Evolutionary conservation across 2,888 invertebrate species (phyloP), one percentile per base, ranked within the genome.

Genomic region (Steinernema carpocapsae): DNA sequence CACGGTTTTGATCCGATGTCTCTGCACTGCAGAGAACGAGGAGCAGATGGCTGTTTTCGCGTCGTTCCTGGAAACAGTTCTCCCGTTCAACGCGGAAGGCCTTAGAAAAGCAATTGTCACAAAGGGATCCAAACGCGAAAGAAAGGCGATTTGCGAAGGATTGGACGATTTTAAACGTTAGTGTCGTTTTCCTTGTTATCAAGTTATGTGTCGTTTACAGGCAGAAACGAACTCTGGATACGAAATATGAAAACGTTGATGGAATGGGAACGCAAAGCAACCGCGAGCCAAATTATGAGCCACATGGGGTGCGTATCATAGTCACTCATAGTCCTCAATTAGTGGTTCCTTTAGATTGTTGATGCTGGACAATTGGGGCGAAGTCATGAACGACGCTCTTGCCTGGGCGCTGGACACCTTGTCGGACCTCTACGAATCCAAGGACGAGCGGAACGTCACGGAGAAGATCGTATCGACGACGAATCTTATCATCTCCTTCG

Each of bases 1-100:
- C 26, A 22, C 14, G 6, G 24, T 56, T 26, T 24, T 56, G 6
- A 17, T 26, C 10, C 19, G 56, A 12, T 56, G 56, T 19, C 6
- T 56, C 12, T 56, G 56, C 56, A 56, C 56, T 7, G 56, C 56
- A 24, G 26, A 56, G 26, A 22, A 56, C 56, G 24, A 56, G 56
- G 22, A 56, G 56, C 24, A 56, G 56, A 6, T 56, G 56, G 56
- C 56, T 6, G 26, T 56, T 19, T 56, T 56, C 17, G 26, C 26
- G 6, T 22, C 56, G 24, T 56, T 56, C 26, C 56, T 56, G 56
- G 56, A 56, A 26, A 56, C 56, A 3, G 56, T 56, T 14, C 6
- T 24, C 6, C 56, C 56, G 6, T 56, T 56, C 56, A 56, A 24
- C 24, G 24, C 22, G 3, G 56, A 56, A 14, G 22, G 56, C 26